A percentile compares a stretch with the other conserved stretches of the same genome.
These are phyloP conservation scores for Drosophila fuyamai DNA, from an alignment of 1,140 invertebrate genomes.

Conservation along the genomic window DNA sequence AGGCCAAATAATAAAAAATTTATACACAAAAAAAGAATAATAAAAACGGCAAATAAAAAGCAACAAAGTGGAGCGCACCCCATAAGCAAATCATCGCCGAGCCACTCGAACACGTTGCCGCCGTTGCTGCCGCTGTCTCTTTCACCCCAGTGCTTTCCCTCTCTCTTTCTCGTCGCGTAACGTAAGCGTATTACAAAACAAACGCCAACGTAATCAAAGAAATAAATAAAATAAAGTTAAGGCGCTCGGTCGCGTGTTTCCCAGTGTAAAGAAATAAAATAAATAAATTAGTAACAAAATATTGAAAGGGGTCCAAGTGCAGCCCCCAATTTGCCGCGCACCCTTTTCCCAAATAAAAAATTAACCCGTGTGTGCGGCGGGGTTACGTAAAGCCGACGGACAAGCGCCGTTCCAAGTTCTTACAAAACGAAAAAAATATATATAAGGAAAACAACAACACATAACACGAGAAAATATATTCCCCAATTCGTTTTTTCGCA, in stretches of 20 bases:
- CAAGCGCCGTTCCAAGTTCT: constrained; percentile 68
- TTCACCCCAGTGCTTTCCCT: constrained; percentile 8
- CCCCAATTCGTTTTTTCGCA: constrained; percentile 65
- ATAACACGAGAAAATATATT: constrained; percentile 54
- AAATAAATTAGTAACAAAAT: constrained; percentile 22
- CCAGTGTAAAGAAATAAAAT: constrained; percentile 18
- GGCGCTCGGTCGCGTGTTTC: constrained; percentile 22
- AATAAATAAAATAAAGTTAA: constrained; percentile 24
- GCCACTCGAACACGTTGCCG: constrained; percentile 62
- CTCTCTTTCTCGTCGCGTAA: constrained; percentile 58
- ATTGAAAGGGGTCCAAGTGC: constrained; percentile 9
- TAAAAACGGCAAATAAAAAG: constrained; percentile 6
- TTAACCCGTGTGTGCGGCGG: constrained; percentile 61
- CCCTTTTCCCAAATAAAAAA: constrained; percentile 19
- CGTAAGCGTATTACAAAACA: constrained; percentile 79
- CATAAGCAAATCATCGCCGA: constrained; percentile 36
- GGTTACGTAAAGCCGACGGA: constrained; percentile 74
- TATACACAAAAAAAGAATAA: constrained; percentile 12
- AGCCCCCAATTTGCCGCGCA: constrained; percentile 31
- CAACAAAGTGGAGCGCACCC: constrained; percentile 34
- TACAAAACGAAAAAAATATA: constrained; percentile 67
- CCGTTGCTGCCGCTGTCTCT: constrained; percentile 3
- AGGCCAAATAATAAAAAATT: constrained; percentile 7
- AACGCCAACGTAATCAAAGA: constrained; percentile 46
- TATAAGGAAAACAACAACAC: constrained; percentile 46